Evolutionary conservation across 2,888 invertebrate species (phyloP).

Genomic region (Orthosia incerta): DNA sequence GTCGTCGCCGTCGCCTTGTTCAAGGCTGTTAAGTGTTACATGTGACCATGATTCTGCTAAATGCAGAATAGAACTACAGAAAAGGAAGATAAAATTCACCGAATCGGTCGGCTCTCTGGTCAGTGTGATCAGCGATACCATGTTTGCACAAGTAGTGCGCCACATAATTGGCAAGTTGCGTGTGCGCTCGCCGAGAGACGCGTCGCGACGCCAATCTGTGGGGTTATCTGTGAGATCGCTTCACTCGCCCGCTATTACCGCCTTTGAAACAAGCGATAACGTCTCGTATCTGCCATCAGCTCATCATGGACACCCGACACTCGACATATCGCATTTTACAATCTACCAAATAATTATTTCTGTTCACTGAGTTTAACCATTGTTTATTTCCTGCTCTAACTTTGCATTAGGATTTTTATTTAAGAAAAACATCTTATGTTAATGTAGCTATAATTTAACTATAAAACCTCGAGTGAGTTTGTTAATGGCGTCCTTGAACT

Average conservation of each 20-base stretch:
- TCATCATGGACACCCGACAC: constrained; percentile 48
- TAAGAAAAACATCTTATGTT: neutral
- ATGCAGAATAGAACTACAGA: neutral
- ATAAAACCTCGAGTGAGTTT: neutral
- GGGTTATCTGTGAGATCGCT: constrained; percentile 44
- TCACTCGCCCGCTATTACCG: constrained; percentile 46
- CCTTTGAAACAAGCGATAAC: constrained; percentile 42
- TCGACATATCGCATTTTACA: constrained; percentile 21
- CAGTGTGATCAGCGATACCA: neutral
- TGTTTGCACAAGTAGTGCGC: constrained; percentile 9
- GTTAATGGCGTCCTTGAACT: constrained; percentile 17
- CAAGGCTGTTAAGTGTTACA: neutral
- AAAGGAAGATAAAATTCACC: neutral
- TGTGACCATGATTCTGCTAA: constrained; percentile 1
- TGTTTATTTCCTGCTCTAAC: neutral
- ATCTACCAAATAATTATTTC: constrained; percentile 25
- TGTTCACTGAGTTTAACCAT: neutral
- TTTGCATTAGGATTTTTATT: neutral
- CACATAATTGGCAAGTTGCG: constrained; percentile 44
- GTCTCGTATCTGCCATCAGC: constrained; percentile 53
- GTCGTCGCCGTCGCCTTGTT: neutral
- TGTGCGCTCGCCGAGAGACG: constrained; percentile 19
- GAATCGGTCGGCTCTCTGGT: neutral
- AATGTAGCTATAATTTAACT: neutral
- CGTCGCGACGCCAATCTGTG: constrained; percentile 35